Conservation (phyloP, 2,888 invertebrate genomes). For the Sphaerophoria rueppellii region DNA sequence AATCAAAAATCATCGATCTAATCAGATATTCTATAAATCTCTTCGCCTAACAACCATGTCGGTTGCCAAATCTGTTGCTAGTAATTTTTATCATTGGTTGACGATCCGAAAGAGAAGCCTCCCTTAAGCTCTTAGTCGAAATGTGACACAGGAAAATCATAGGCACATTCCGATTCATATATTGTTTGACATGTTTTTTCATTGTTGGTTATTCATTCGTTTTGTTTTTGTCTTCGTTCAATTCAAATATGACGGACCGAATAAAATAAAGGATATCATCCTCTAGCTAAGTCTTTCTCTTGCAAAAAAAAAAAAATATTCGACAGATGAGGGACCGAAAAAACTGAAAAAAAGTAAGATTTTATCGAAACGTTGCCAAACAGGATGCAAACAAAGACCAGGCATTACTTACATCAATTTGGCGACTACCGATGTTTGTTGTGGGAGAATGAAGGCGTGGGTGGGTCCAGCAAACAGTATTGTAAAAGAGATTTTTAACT, state of each 20-base stretch:
- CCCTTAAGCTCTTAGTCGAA: conserved; percentile 12
- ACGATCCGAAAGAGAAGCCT: neutral
- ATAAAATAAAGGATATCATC: conserved; percentile 36
- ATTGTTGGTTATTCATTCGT: conserved; percentile 53
- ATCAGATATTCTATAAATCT: conserved; percentile 48
- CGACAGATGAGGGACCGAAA: conserved; percentile 4
- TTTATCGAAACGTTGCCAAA: conserved; percentile 61
- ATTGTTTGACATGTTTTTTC: conserved; percentile 69
- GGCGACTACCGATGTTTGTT: conserved; percentile 23
- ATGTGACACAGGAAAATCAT: neutral
- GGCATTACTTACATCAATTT: conserved; percentile 71
- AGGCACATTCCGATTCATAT: conserved; percentile 60
- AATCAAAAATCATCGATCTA: conserved; percentile 40
- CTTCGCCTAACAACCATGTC: conserved; percentile 52
- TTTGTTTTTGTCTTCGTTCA: conserved; percentile 31
- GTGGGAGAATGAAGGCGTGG: conserved; percentile 11
- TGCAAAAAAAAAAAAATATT: conserved; percentile 3
- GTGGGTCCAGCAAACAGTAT: conserved; percentile 22
- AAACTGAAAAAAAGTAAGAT: conserved; percentile 12
- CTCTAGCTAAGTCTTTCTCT: conserved; percentile 26
- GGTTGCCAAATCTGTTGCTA: conserved; percentile 62
- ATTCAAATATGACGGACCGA: conserved; percentile 28
- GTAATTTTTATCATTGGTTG: conserved; percentile 52
- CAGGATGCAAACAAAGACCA: conserved; percentile 63
- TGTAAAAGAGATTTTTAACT: conserved; percentile 59